Evolutionary conservation across 2,797 vertebrate species (phyloP).

Genomic region (Peromyscus nudipes): DNA sequence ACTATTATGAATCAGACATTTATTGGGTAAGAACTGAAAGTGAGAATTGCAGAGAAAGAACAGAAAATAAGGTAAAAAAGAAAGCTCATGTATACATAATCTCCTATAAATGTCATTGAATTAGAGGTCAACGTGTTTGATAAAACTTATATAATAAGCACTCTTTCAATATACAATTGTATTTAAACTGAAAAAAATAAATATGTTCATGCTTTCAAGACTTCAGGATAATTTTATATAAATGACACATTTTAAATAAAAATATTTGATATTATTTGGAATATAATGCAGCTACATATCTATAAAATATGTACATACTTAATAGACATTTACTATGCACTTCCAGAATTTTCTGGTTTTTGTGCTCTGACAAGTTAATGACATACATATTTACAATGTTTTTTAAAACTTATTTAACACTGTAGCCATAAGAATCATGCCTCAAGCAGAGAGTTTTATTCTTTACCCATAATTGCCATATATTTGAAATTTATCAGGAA

Average conservation of each 20-base stretch:
- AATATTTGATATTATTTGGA: neutral
- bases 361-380: neutral
- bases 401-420: neutral
- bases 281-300: neutral
- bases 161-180: neutral
- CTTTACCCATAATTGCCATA: neutral
- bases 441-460: neutral
- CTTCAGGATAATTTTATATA: neutral
- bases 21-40: neutral
- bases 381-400: neutral
- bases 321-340: neutral
- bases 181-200: neutral
- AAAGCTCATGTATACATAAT: neutral
- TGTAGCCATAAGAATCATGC: neutral
- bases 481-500: neutral
- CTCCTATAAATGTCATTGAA: neutral
- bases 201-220: neutral
- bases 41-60: slow-evolving; percentile 7
- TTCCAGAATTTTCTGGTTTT: neutral
- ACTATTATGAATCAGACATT: slow-evolving; percentile 64
- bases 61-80: neutral
- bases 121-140: neutral
- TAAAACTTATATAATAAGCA: neutral
- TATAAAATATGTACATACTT: neutral
- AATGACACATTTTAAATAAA: neutral